These are phyloP conservation scores for Chrysemys picta DNA, from an alignment of 2,113 vertebrate species.

Conservation along the genomic window DNA sequence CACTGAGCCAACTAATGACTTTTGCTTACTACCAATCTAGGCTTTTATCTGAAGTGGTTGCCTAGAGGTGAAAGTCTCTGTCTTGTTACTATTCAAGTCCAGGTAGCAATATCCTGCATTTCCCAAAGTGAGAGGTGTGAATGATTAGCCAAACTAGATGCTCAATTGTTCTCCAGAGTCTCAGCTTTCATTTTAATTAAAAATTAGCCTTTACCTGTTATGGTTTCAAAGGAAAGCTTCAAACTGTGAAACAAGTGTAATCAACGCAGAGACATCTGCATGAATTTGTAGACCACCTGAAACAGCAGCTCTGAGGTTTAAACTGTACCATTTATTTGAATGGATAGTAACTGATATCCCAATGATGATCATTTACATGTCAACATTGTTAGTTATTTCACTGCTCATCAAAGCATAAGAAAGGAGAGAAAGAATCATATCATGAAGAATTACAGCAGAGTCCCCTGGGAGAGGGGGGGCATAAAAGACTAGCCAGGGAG, in stretches of 20 bases:
- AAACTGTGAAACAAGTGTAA: not conserved
- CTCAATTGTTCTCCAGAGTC: not conserved
- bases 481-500: not conserved
- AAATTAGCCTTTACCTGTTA: not conserved
- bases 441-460: not conserved
- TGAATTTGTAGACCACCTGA: not conserved
- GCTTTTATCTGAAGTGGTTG: not conserved
- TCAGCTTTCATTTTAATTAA: not conserved
- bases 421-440: not conserved
- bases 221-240: not conserved
- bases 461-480: not conserved
- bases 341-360: not conserved
- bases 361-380: not conserved
- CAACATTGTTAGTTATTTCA: not conserved
- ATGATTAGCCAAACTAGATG: not conserved
- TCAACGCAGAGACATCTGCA: not conserved
- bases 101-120: not conserved
- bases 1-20: not conserved
- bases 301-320: not conserved
- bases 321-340: not conserved
- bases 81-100: not conserved
- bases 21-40: not conserved
- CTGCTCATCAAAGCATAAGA: not conserved
- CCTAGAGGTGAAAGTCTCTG: not conserved
- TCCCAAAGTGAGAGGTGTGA: constrained; percentile 24